Evolutionary conservation across 2,888 invertebrate species (phyloP).

Genomic region (Cephus spinipes): DNA sequence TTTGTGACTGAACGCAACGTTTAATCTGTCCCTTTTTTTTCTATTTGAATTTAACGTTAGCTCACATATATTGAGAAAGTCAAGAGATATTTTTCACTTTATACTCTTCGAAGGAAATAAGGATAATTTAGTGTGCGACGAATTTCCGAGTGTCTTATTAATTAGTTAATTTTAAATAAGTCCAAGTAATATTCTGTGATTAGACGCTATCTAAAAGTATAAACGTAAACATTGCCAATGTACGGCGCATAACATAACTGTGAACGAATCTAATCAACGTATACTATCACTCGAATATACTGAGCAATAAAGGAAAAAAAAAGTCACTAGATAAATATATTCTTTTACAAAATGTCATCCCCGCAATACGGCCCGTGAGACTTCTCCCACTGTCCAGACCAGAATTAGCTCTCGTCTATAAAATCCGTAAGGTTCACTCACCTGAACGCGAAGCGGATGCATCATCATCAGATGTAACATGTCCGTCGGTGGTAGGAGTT

Average conservation of each 20-base stretch:
- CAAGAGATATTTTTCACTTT: background rate
- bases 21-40: background rate
- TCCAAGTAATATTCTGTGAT: background rate
- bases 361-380: background rate
- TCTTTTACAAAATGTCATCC: background rate
- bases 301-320: slow-evolving; percentile 2
- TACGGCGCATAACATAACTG: background rate
- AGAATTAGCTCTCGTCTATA: background rate
- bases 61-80: background rate
- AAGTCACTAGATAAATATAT: background rate
- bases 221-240: background rate
- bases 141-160: background rate
- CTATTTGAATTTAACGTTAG: background rate
- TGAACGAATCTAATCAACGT: background rate
- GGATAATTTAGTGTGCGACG: background rate
- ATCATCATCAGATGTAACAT: slow-evolving; percentile 86
- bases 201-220: background rate
- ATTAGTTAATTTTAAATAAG: background rate
- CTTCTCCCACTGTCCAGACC: background rate
- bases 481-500: slow-evolving; percentile 84
- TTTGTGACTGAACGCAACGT: background rate
- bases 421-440: slow-evolving; percentile 66
- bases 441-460: slow-evolving; percentile 94
- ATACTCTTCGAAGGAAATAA: background rate
- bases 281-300: background rate